Evolutionary conservation across 2,888 invertebrate genomes (phyloP).

Genomic region (Periphyllus acericola): DNA sequence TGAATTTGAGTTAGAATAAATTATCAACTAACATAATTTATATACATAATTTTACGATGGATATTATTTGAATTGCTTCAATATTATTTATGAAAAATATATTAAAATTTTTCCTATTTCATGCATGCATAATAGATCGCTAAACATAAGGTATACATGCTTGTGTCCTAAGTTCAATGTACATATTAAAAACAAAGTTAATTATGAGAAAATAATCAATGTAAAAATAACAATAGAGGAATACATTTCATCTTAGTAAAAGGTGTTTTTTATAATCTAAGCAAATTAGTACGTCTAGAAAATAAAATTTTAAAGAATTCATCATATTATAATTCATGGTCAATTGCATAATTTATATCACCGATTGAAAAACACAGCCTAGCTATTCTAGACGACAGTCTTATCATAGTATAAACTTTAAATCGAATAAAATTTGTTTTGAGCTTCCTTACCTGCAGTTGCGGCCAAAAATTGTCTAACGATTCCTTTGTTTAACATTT

Average conservation of each 20-base stretch:
- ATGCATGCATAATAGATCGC: not conserved
- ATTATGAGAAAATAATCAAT: not conserved
- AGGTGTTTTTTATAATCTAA: too few relatives aligned
- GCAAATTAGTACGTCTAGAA: too few relatives aligned
- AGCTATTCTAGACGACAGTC: not conserved
- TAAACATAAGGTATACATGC: not conserved
- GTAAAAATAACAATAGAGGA: not conserved
- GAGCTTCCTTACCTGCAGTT: conserved; percentile 43
- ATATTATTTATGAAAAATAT: not conserved
- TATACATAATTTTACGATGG: not conserved
- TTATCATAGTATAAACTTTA: not conserved
- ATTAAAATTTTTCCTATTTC: not conserved
- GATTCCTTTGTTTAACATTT: conserved; percentile 49
- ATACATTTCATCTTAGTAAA: not conserved
- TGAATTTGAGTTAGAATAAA: too few relatives aligned
- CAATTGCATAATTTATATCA: too few relatives aligned
- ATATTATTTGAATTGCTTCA: not conserved
- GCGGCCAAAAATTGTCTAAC: conserved; percentile 44
- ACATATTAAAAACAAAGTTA: not conserved
- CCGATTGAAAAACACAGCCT: not conserved
- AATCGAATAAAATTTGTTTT: not conserved
- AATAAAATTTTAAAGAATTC: too few relatives aligned
- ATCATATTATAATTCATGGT: too few relatives aligned
- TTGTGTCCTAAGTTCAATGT: not conserved
- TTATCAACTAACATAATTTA: too few relatives aligned